Evolutionary conservation across 2,113 vertebrate species (phyloP), one percentile per base, ranked within the genome.

Genomic region (Peromyscus californicus): DNA sequence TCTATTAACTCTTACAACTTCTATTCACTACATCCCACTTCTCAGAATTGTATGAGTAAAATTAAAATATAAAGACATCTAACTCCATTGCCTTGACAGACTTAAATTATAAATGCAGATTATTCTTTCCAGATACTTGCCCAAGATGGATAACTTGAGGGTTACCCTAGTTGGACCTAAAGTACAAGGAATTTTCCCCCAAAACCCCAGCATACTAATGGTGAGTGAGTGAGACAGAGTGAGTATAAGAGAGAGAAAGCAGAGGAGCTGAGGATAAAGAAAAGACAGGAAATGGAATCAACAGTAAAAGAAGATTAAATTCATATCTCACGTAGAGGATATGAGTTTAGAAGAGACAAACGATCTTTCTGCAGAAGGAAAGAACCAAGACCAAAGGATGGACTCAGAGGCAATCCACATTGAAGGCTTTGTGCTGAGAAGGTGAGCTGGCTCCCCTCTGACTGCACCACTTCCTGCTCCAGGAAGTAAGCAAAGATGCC

Each of bases 351-450:
- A 79, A 59, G 80, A 90, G 13, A 80, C 5, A 94, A 16, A 2
- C 12, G 26, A 15, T 31, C 9, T 7, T 10, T 12, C 7, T 17
- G 39, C 4, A 51, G 61, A 96, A 82, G n/a, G n/a, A 86, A 96
- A 70, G 12, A 88, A 24, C 6, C 19, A 86, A 94, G 31, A 3
- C 17, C 36, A 70, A 76, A 7, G 4, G 22, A 70, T 21, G 69
- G 17, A 33, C 79, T 59, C 17, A 51, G 21, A 31, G 51, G 13
- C 29, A n/a, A 12, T 26, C 7, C 67, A 65, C 22, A 72, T 26
- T 88, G 54, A 72, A 82, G 61, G 75, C 11, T 91, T 93, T 83
- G 48, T 96, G 21, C 69, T 69, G 12, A 90, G 72, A 48, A 65
- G 31, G 1, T 29, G 63, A 72, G n/a, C 2, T 54, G 33, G 3